phyloP scores from a whole-genome alignment of 53 echinoderm and acorn worm genomes.

The Holothuria scabra region DNA sequence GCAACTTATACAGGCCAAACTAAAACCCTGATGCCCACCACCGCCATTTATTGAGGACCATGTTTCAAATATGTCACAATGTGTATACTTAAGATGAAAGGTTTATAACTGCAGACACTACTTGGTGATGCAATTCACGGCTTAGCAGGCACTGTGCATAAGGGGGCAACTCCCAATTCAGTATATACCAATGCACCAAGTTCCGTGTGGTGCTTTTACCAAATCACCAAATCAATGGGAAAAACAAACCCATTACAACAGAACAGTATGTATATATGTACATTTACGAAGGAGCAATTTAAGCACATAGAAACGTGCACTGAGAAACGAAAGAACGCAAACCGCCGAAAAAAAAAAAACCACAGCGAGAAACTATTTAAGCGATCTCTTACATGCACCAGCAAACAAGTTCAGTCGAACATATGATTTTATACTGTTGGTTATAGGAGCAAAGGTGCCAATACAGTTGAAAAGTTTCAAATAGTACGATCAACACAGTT shows the following conservation, averaged over 20 bases:
- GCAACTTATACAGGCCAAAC: too few species aligned
- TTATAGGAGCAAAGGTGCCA: slow-evolving; percentile 33
- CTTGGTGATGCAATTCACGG: slow-evolving; percentile 13
- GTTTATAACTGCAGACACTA: neutral
- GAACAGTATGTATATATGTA: too few species aligned
- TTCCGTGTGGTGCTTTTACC: too few species aligned
- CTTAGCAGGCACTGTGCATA: neutral
- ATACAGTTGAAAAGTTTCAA: neutral
- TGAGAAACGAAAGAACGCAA: too few species aligned
- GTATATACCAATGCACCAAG: neutral
- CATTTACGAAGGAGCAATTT: too few species aligned
- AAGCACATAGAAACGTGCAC: too few species aligned
- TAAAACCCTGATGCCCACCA: too few species aligned
- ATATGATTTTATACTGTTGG: slow-evolving; percentile 13
- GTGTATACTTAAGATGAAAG: slow-evolving; percentile 28
- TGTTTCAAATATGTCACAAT: slow-evolving; percentile 3
- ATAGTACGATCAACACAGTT: too few species aligned
- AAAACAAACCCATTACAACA: too few species aligned
- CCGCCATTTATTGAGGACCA: neutral
- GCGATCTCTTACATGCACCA: slow-evolving; percentile 2
- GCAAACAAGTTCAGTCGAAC: slow-evolving; percentile 46
- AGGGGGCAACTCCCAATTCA: neutral
- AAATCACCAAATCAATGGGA: too few species aligned
- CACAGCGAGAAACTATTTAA: too few species aligned
- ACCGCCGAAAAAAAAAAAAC: slow-evolving; percentile 52